Conservation (phyloP, 2,888 invertebrate species). For the Hesperia comma region DNA sequence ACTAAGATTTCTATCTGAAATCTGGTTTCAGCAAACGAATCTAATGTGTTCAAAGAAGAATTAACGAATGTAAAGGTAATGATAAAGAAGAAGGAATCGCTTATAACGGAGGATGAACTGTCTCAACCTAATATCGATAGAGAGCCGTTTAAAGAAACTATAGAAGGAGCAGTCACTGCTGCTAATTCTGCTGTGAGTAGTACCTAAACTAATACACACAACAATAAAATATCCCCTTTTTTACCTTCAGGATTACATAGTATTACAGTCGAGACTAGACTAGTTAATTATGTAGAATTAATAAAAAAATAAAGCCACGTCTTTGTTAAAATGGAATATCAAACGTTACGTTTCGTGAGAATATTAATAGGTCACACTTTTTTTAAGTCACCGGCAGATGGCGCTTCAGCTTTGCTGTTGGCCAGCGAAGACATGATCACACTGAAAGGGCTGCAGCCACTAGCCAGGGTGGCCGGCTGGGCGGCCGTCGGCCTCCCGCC, state of each 20-base stretch:
- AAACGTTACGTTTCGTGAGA: too few species aligned
- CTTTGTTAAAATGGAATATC: too few species aligned
- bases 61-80: slow-evolving; percentile 91
- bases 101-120: slow-evolving; percentile 93
- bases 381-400: slow-evolving; percentile 84
- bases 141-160: slow-evolving; percentile 91
- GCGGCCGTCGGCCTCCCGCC: slow-evolving; percentile 92
- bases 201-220: slow-evolving; percentile 1
- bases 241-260: too few species aligned
- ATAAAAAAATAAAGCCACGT: too few species aligned
- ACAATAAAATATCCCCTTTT: too few species aligned
- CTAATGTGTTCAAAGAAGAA: slow-evolving; percentile 93
- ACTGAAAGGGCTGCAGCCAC: slow-evolving; percentile 82
- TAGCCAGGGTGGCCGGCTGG: slow-evolving; percentile 91
- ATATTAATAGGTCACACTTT: slow-evolving; percentile 1
- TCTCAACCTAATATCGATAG: slow-evolving; percentile 89
- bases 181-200: slow-evolving; percentile 93
- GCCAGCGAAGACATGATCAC: slow-evolving; percentile 85
- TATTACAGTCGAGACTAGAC: too few species aligned
- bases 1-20: too few species aligned
- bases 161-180: slow-evolving; percentile 93
- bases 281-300: too few species aligned
- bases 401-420: slow-evolving; percentile 93
- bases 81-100: slow-evolving; percentile 89
- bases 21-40: slow-evolving; percentile 88